Percentiles rank a stretch among this genome's conserved stretches.
phyloP scores from a whole-genome alignment of 2,113 vertebrate species.

The Coturnix japonica region DNA sequence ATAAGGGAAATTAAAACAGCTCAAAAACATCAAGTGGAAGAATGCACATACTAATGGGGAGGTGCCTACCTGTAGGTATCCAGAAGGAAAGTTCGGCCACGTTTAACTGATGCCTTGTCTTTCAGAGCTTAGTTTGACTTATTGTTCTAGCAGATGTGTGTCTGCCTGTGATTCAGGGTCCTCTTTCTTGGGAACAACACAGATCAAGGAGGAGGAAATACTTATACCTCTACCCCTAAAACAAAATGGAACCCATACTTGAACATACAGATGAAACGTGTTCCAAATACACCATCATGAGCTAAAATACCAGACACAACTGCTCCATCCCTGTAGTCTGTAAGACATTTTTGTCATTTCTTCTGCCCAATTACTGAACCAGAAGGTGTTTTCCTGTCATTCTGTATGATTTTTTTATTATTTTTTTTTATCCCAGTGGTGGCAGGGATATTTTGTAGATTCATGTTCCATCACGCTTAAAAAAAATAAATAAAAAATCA shows the following conservation, averaged over 20 bases:
- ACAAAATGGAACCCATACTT: neutral
- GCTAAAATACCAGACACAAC: neutral
- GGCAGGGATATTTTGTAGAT: neutral
- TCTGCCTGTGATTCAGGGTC: neutral
- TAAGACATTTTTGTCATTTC: neutral
- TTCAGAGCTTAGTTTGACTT: neutral
- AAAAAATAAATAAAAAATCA: neutral
- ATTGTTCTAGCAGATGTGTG: neutral
- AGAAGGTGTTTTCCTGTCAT: neutral
- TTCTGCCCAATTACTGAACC: neutral
- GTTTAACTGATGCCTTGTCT: neutral
- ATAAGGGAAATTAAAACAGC: neutral
- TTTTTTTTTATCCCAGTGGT: neutral
- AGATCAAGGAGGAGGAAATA: neutral
- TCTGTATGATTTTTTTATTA: neutral
- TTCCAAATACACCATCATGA: neutral
- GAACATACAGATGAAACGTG: neutral
- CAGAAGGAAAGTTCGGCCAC: neutral
- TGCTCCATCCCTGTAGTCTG: neutral
- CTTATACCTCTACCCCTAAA: neutral
- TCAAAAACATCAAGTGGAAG: neutral
- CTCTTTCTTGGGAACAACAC: neutral
- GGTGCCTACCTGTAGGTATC: too few species aligned
- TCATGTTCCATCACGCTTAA: neutral
- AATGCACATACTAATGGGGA: neutral